Evolutionary conservation across 2,113 vertebrate genomes (phyloP).

Genomic region (Syngnathus floridae): DNA sequence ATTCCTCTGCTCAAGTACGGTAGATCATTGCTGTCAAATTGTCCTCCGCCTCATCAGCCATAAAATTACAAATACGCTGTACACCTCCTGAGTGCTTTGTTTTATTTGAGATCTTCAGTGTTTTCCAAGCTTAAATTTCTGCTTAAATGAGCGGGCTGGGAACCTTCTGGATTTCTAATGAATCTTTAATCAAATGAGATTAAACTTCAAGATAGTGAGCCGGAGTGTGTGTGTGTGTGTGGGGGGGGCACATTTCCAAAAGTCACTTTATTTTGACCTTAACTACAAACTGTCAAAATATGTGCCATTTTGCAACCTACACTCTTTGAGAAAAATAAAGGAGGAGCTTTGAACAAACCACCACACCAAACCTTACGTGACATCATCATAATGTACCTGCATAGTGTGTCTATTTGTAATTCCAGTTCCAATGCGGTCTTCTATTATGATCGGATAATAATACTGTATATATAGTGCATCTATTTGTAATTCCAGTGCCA

Average conservation of each 20-base stretch:
- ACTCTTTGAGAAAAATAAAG: too few species aligned
- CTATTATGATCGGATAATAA: too few species aligned
- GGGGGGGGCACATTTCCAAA: neutral
- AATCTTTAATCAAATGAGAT: neutral
- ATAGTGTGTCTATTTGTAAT: neutral
- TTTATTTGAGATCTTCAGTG: neutral
- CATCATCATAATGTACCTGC: neutral
- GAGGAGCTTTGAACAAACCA: neutral
- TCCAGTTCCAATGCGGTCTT: too few species aligned
- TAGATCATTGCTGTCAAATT: conserved; percentile 15
- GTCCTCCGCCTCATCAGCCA: conserved; percentile 15
- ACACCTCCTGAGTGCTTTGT: neutral
- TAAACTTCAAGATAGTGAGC: neutral
- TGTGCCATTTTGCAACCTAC: too few species aligned
- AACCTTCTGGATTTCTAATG: neutral
- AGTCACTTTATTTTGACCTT: neutral
- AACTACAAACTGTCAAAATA: too few species aligned
- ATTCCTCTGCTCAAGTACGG: neutral
- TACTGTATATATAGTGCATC: too few species aligned
- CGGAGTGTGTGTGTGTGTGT: too few species aligned
- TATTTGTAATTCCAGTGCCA: too few species aligned
- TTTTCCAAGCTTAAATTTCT: conserved; percentile 6
- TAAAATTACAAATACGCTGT: conserved; percentile 8
- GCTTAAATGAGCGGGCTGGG: neutral
- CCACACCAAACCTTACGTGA: neutral